Percentiles rank a stretch among this genome's conserved stretches.
These are phyloP conservation scores for Archaeoteleia sp. DNA, from an alignment of 2,888 invertebrate genomes.

Conservation along the genomic window DNA sequence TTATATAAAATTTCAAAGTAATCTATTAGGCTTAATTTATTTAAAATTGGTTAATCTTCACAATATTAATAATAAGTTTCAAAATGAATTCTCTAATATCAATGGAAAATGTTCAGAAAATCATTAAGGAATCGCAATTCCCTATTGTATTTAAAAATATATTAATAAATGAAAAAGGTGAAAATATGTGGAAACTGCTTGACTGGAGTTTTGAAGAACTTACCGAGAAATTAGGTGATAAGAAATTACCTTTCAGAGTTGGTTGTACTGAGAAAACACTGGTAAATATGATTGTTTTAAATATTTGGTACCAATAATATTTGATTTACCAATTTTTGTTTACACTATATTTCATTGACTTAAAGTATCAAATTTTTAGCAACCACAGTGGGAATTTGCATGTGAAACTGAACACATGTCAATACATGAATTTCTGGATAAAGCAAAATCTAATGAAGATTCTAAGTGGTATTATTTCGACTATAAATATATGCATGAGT, in stretches of 20 bases:
- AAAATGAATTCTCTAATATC: no score
- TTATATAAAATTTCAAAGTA: no score
- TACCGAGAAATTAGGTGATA: constrained; percentile 77
- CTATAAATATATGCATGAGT: constrained; percentile 86
- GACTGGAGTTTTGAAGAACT: constrained; percentile 80
- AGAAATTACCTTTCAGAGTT: constrained; percentile 78
- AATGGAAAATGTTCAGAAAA: constrained; percentile 53
- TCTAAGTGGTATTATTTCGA: constrained; percentile 88
- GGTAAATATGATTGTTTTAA: constrained; percentile 60
- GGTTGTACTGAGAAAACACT: constrained; percentile 72
- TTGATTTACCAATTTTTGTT: neutral
- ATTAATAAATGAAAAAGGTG: constrained; percentile 65
- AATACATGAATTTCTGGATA: constrained; percentile 79
- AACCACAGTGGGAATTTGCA: constrained; percentile 88
- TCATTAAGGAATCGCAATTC: constrained; percentile 63
- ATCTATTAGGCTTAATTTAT: no score
- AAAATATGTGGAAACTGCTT: constrained; percentile 77
- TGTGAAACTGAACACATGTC: constrained; percentile 79
- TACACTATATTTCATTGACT: constrained; percentile 7
- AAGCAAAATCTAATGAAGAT: constrained; percentile 59
- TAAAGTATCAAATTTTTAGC: no score
- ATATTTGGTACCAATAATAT: constrained; percentile 6
- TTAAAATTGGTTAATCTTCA: no score
- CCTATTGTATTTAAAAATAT: constrained; percentile 78
- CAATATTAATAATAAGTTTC: no score